phyloP scores from a whole-genome alignment of 2,888 invertebrate species.

The Sthenelais limicola region DNA sequence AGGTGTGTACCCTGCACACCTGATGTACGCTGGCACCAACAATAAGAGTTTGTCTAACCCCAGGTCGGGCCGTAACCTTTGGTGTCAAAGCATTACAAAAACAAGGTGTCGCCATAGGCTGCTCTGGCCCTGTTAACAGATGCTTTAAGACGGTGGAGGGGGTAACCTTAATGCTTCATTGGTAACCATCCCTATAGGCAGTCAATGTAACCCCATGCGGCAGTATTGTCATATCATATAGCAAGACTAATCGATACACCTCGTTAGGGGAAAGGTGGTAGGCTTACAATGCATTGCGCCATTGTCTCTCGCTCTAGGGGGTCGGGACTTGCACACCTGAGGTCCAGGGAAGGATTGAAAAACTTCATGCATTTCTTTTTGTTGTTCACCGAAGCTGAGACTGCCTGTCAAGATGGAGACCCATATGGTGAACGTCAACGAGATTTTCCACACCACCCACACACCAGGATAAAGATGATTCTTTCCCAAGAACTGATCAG shows the following conservation, averaged over 20 bases:
- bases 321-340: slow-evolving; percentile 14
- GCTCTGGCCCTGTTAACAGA: slow-evolving; percentile 18
- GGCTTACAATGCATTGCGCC: neutral
- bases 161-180: neutral
- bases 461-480: too few relatives aligned
- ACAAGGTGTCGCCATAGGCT: slow-evolving; percentile 1
- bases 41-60: slow-evolving; percentile 38
- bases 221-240: slow-evolving; percentile 32
- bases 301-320: slow-evolving; percentile 17
- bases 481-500: too few relatives aligned
- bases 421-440: slow-evolving; percentile 28
- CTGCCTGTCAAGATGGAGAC: slow-evolving; percentile 22
- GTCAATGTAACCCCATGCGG: slow-evolving; percentile 10
- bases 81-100: neutral
- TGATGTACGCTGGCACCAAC: slow-evolving; percentile 18
- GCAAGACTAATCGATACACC: slow-evolving; percentile 25
- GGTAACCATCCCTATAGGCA: neutral
- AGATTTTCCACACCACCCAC: slow-evolving; percentile 12
- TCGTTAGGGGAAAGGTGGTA: slow-evolving; percentile 19
- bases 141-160: slow-evolving; percentile 2
- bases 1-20: neutral
- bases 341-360: too few relatives aligned
- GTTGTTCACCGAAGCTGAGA: neutral
- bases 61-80: neutral
- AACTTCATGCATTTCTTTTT: neutral